Evolutionary conservation across 2,113 vertebrate genomes (phyloP).

Genomic region (Nibea coibor): DNA sequence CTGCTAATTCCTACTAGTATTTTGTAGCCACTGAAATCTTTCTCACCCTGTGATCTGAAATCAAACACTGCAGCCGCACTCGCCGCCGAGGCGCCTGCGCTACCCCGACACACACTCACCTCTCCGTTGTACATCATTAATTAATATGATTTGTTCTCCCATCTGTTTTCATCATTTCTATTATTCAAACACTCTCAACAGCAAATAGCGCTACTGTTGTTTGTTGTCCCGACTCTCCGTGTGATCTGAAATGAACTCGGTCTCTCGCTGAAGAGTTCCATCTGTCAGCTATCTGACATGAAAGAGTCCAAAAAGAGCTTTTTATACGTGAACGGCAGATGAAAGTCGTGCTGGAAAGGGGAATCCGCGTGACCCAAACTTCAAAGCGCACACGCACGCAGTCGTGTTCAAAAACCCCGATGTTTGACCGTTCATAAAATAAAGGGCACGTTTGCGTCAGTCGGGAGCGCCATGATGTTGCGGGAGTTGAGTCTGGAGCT

Average conservation of each 20-base stretch:
- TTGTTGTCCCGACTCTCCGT: slow-evolving; percentile 43
- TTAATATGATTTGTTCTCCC: slow-evolving; percentile 56
- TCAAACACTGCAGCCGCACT: slow-evolving; percentile 18
- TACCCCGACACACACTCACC: slow-evolving; percentile 37
- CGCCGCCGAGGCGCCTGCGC: background rate
- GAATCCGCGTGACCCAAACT: slow-evolving; percentile 17
- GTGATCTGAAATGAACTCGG: slow-evolving; percentile 51
- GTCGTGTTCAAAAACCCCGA: slow-evolving; percentile 14
- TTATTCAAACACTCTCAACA: slow-evolving; percentile 52
- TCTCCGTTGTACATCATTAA: slow-evolving; percentile 56
- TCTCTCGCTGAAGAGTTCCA: slow-evolving; percentile 31
- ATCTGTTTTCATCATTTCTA: slow-evolving; percentile 57
- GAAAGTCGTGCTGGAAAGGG: slow-evolving; percentile 24
- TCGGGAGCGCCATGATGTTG: background rate
- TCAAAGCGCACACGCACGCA: slow-evolving; percentile 24
- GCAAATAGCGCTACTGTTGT: slow-evolving; percentile 17
- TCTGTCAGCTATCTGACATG: slow-evolving; percentile 36
- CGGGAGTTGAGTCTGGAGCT: background rate
- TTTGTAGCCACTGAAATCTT: slow-evolving; percentile 6
- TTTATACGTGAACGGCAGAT: slow-evolving; percentile 24
- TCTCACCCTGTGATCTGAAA: slow-evolving; percentile 38
- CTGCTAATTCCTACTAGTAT: slow-evolving; percentile 9
- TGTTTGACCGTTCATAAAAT: background rate
- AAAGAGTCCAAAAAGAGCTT: slow-evolving; percentile 43
- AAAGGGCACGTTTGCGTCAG: slow-evolving; percentile 1